Base-by-base conservation (phyloP, 2,797 vertebrate genomes). In the Chlorospingus flavigularis region DNA sequence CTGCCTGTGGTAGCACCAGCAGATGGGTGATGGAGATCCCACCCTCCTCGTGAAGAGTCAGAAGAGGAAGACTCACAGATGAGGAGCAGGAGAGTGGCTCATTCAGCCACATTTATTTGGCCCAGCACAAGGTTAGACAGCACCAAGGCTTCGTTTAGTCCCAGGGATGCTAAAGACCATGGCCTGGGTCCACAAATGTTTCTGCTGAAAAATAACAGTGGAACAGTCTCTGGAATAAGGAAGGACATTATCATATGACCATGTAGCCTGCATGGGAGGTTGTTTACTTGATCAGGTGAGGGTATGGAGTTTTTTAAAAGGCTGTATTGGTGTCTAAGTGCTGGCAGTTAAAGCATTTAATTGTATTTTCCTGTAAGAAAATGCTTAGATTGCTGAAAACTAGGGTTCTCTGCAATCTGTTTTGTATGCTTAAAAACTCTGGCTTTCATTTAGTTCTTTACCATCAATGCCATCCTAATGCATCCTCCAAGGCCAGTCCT, bases 291-390 rank as follows among this genome's bases (percentile, higher is more conserved):
- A 84, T 94, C 74, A 63, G 66, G 68, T 77, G 66, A 81, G 30
- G 16, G 26, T 77, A 74, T 40, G 19, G 80, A 20, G 0, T 20
- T 90, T 90, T 54, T 68, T 40, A 7, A 24, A 25, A 68, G 17
- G 11, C 53, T 88, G n/a, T 63, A 48, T 21, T 58, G 60, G 47
- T 96, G 37, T 89, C 43, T 86, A n/a, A 90, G 31, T 65, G 57
- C 68, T 92, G 80, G 74, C 90, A 76, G 77, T 95, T 90, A 65
- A 10, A 92, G 50, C 24, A 40, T 82, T 72, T 76, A 94, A 74
- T 93, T 94, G 53, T 25, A 6, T 94, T 95, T 94, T 84, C 77
- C 42, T 93, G 50, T 70, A 66, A 83, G 39, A 72, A 96, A 95
- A 92, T 66, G 51, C 80, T 86, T 94, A 37, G 72, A 77, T 94